Percentiles rank a stretch among this genome's conserved stretches.
phyloP scores from a whole-genome alignment of 2,888 invertebrate genomes.

The Tholera decimalis region DNA sequence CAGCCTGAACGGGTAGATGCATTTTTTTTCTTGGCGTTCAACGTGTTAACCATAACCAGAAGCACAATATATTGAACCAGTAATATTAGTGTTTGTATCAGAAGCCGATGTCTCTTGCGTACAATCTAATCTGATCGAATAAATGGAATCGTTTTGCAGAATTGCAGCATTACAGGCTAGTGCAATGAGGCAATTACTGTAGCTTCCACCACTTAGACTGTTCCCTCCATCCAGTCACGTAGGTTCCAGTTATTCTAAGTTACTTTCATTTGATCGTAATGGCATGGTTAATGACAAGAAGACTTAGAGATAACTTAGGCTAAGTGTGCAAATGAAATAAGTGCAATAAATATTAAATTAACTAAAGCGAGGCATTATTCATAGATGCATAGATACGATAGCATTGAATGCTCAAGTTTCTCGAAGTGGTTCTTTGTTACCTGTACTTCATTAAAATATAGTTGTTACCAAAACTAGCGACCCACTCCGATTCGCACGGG shows the following conservation, averaged over 20 bases:
- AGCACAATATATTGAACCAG: conserved; percentile 13
- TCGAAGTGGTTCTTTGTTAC: background rate
- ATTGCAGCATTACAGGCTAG: conserved; percentile 37
- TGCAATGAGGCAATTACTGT: conserved; percentile 35
- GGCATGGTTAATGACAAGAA: conserved; percentile 24
- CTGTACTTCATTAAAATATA: background rate
- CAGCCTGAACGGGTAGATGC: too few species aligned
- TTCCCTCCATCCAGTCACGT: conserved; percentile 34
- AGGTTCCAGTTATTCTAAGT: conserved; percentile 36
- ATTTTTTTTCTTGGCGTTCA: too few species aligned
- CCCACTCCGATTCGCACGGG: too few species aligned
- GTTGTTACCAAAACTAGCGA: background rate
- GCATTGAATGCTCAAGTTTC: background rate
- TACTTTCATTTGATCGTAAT: conserved; percentile 25
- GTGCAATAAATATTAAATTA: background rate
- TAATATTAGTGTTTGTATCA: conserved; percentile 13
- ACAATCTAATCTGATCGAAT: conserved; percentile 36
- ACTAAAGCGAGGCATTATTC: background rate
- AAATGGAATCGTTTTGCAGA: conserved; percentile 41
- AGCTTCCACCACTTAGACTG: conserved; percentile 31
- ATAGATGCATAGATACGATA: background rate
- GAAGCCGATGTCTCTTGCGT: conserved; percentile 22
- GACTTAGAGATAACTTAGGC: background rate
- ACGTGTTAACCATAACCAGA: too few species aligned
- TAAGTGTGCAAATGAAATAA: background rate